Evolutionary conservation across 2,888 invertebrate genomes (phyloP).

Genomic region (Melanophora roralis): DNA sequence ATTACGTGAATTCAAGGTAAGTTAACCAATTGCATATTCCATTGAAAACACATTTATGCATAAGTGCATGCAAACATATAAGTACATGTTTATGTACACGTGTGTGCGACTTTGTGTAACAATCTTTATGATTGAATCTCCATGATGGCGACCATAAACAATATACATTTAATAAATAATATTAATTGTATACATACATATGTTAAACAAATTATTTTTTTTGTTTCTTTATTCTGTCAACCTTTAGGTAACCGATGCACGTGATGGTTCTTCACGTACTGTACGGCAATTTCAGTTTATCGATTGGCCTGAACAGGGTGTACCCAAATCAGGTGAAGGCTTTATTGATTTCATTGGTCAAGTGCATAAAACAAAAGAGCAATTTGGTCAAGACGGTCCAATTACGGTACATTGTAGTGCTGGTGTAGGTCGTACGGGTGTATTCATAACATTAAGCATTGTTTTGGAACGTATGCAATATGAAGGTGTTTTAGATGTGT

Average conservation of each 20-base stretch:
- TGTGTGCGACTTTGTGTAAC: not conserved
- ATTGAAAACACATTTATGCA: not conserved
- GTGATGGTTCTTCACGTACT: conserved; percentile 96
- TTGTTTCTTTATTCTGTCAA: not conserved
- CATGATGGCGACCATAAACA: not conserved
- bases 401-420: conserved; percentile 99
- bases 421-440: conserved; percentile 98
- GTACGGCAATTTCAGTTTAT: conserved; percentile 97
- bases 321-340: conserved; percentile 98
- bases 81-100: not conserved
- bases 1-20: conserved; percentile 95
- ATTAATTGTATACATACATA: conserved; percentile 21
- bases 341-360: conserved; percentile 99
- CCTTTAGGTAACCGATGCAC: conserved; percentile 91
- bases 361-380: conserved; percentile 99
- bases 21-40: conserved; percentile 21
- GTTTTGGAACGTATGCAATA: conserved; percentile 99
- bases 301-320: conserved; percentile 97
- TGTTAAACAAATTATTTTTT: conserved; percentile 27
- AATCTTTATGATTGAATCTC: not conserved
- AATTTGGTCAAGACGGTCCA: conserved; percentile 99
- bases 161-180: conserved; percentile 16
- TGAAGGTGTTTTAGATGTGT: conserved; percentile 98
- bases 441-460: conserved; percentile 98
- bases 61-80: too few species aligned